Evolutionary conservation across 2,888 invertebrate species (phyloP).

Genomic region (Sinohyriopsis cumingii): DNA sequence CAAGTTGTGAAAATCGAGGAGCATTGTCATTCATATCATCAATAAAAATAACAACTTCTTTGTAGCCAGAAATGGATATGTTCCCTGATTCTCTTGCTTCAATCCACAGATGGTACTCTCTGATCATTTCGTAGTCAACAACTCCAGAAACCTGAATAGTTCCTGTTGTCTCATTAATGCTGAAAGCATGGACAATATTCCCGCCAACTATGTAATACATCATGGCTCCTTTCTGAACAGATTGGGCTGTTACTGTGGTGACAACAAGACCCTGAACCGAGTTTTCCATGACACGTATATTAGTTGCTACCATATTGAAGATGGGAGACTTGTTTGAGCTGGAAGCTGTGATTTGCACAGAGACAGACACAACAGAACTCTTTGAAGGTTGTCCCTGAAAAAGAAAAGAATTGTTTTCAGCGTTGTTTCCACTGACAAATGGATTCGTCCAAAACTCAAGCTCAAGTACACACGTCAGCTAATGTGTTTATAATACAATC

Average conservation of each 20-base stretch:
- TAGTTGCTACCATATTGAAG: constrained; percentile 76
- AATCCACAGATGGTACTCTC: constrained; percentile 57
- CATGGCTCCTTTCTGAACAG: constrained; percentile 64
- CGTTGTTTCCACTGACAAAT: too few species aligned
- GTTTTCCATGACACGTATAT: constrained; percentile 75
- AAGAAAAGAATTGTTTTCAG: neutral
- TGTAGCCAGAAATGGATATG: constrained; percentile 45
- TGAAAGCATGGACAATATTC: constrained; percentile 82
- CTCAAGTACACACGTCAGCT: neutral
- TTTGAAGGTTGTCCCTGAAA: constrained; percentile 78
- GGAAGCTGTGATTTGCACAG: constrained; percentile 84
- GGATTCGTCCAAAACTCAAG: too few species aligned
- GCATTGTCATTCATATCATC: constrained; percentile 94
- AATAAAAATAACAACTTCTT: constrained; percentile 84
- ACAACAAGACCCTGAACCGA: constrained; percentile 74
- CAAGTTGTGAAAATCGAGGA: constrained; percentile 82
- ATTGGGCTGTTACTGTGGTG: constrained; percentile 87
- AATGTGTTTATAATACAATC: neutral
- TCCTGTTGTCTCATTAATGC: constrained; percentile 47
- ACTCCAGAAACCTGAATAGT: constrained; percentile 42
- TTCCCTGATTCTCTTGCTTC: constrained; percentile 74
- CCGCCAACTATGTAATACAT: constrained; percentile 92
- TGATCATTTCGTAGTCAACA: constrained; percentile 59
- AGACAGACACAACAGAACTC: constrained; percentile 83
- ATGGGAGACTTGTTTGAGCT: constrained; percentile 81